Evolutionary conservation across 2,113 vertebrate species (phyloP).

Genomic region (Columbina picui): DNA sequence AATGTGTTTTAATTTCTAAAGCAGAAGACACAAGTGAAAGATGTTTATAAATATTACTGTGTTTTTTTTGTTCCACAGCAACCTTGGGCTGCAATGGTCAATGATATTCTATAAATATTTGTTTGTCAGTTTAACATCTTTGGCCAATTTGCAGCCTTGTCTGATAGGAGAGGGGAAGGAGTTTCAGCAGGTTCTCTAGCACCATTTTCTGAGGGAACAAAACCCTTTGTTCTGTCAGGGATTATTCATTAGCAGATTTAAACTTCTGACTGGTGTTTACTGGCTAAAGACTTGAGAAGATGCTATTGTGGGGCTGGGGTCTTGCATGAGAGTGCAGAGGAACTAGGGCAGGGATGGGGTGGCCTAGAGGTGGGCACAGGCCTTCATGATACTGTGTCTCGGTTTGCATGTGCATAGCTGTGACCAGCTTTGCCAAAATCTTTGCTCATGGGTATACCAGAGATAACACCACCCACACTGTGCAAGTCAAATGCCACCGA

Average conservation of each 20-base stretch:
- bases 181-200: background rate
- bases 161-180: background rate
- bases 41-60: background rate
- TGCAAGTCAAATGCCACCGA: background rate
- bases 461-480: background rate
- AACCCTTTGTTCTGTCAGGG: background rate
- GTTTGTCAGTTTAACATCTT: background rate
- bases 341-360: background rate
- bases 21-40: background rate
- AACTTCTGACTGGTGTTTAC: background rate
- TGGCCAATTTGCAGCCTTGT: background rate
- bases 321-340: accelerated
- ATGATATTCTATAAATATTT: conserved; percentile 26
- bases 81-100: background rate
- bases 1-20: background rate
- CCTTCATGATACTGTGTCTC: background rate
- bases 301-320: background rate
- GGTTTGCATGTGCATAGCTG: background rate
- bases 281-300: background rate
- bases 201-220: background rate
- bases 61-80: background rate
- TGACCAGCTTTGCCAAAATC: background rate
- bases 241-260: background rate
- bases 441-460: background rate
- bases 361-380: background rate